Base-by-base conservation (phyloP, 2,888 invertebrate genomes). In the Macaria liturata region DNA sequence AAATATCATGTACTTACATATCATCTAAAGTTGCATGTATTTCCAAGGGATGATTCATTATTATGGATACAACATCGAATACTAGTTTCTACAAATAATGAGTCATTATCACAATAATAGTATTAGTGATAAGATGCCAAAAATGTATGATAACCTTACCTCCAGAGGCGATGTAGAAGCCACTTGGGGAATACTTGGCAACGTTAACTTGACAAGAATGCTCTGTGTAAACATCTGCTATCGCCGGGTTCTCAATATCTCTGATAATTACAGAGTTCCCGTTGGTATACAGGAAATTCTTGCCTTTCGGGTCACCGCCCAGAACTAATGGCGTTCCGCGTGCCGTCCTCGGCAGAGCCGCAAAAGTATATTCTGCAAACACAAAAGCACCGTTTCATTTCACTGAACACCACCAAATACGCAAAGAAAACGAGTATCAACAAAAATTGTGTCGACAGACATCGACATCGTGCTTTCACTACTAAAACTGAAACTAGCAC, bases 161-260 rank as follows among this genome's bases (percentile, higher is more conserved):
- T 92, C 98, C 99, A 66, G 99, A 99, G 45, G 98, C 98, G 76
- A 99, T 99, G 88, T 99, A 99, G 91, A 97, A 99, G 67, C 99
- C 98, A 86, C 97, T 98, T 6, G 99, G 99, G 32, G 99, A 98
- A 88, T 98, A 99, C 88, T 99, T 99, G 61, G 99, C 99, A 59
- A 99, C 98, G 82, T 97, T 98, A 3, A 98, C 98, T 78, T 95
- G 94, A 78, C 97, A 96, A 49, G 98, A 97, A 91, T 99, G 99
- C 88, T 99, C 98, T 3, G 99, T 98, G 88, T 99, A 99, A 67
- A 99, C 95, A 84, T 99, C 99, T 62, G 97, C 94, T 69, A 97
- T 95, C 20, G 97, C 95, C 67, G 99, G 98, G 91, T 99, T 96
- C 96, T 98, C 97, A 74, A 99, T 97, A 87, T 99, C 97, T 69